Evolutionary conservation across 2,113 vertebrate species (phyloP), one percentile per base, ranked within the genome.

Genomic region (Alosa alosa): DNA sequence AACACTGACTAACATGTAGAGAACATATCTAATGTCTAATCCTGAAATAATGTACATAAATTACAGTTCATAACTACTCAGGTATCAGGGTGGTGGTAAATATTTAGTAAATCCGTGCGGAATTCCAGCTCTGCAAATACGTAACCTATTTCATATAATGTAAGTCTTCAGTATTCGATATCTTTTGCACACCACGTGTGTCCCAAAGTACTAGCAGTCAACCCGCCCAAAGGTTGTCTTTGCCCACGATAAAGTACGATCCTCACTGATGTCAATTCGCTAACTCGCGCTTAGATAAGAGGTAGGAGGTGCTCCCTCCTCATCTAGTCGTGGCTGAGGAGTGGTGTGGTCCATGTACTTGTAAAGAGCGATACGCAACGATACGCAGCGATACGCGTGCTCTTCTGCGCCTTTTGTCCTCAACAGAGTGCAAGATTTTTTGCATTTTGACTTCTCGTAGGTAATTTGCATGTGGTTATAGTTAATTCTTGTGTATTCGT

Each of bases 291-390:
- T 78, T 17, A 78, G 72, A 78, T 36, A 78, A 78, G 72, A 78
- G 36, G 72, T 39, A 39, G 72, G 72, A 78, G 72, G 72, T 78
- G 72, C 72, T 78, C 72, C 72, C 72, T 78, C 36, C 4, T 31
- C 72, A 78, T 78, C 72, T 39, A 78, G 72, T 78, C 72, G 4
- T 78, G 36, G 13, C 31, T 78, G 72, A 78, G 72, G 72, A 78
- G 72, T 78, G 72, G 72, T 78, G 36, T 78, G 72, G 72, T 78
- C 72, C 31, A 78, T 78, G 31, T 31, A 41, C 31, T 39, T 4
- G 25, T 36, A 78, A 18, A 78, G 60, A 22, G 60, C 60, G 20
- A 64, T 22, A 64, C 18, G 18, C 31, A 39, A n/a, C n/a, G 64
- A 31, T 72, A 64, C 18, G 18, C 31, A 75, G 64, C n/a, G 64